These are phyloP conservation scores for Serranus cabrilla DNA, from an alignment of 2,797 vertebrate species.

Conservation along the genomic window DNA sequence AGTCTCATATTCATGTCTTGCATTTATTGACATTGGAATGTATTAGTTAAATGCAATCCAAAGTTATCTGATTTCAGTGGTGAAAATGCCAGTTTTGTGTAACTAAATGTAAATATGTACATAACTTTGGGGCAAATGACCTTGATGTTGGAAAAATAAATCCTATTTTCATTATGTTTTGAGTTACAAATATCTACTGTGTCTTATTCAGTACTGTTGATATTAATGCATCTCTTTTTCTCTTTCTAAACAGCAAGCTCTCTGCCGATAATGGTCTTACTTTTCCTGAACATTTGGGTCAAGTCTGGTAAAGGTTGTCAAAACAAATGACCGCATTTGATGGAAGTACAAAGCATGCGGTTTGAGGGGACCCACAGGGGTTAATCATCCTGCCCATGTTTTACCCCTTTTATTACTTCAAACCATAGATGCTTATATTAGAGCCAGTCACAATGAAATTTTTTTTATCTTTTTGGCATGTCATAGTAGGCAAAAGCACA, in stretches of 20 bases:
- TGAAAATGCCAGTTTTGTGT: constrained; percentile 45
- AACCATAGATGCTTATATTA: background rate
- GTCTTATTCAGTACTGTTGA: constrained; percentile 76
- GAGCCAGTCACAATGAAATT: too few species aligned
- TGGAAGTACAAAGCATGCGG: constrained; percentile 45
- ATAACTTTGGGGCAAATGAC: constrained; percentile 71
- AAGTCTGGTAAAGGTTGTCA: constrained; percentile 85
- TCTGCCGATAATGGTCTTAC: constrained; percentile 84
- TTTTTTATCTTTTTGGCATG: too few species aligned
- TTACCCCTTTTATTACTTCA: constrained; percentile 29
- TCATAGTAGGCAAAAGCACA: background rate
- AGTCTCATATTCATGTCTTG: constrained; percentile 42
- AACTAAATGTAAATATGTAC: constrained; percentile 69
- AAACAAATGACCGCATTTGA: constrained; percentile 62
- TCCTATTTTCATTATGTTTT: constrained; percentile 79
- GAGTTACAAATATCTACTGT: constrained; percentile 71
- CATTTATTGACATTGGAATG: constrained; percentile 60
- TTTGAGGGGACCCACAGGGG: constrained; percentile 1
- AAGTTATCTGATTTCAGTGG: constrained; percentile 37
- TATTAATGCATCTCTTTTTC: constrained; percentile 88
- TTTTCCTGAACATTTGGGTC: constrained; percentile 85
- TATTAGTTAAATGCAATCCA: constrained; percentile 33
- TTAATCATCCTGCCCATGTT: background rate
- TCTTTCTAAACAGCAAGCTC: constrained; percentile 88
- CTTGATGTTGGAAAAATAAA: constrained; percentile 82